Base-by-base conservation (phyloP, 2,797 vertebrate genomes). In the Muscicapa striata region DNA sequence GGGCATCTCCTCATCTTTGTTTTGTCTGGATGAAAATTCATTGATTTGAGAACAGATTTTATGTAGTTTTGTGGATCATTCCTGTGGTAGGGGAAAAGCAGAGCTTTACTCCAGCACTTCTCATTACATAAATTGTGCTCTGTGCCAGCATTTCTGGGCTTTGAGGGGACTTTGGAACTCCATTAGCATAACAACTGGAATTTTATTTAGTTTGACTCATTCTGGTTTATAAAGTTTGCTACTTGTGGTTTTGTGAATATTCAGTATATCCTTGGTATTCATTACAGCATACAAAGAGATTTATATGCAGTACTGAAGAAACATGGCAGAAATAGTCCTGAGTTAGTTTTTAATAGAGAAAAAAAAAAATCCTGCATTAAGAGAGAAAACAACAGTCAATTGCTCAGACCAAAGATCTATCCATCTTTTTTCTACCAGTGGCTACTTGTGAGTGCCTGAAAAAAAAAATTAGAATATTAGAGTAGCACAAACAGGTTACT, bases 151-250 rank as follows among this genome's bases (percentile, higher is more conserved):
- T 87, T 93, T 93, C 88, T 94, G 88, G 74, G 74, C 87, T 87
- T 78, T 87, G 43, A 88, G 58, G 87, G 40, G 63, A 78, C 68
- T 87, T 92, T 89, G 81, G 76, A 92, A 87, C 81, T 94, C 66
- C 32, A 41, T 77, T 89, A 92, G 69, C 5, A 0, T 89, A 93
- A 93, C 0, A 21, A 80, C 36, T 89, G 84, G 90, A 94, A 90
- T 94, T 89, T 80, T 46, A 69, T 87, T 93, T 79, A 41, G 46
- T 77, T 96, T 90, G 73, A 92, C 68, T 95, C 64, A 77, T 55
- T 38, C 23, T 83, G 61, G n/a, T 93, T 93, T 93, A 67, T 82
- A 21, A 86, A 70, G 62, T 64, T 92, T 90, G 69, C 23, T 91
- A 13, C 64, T 89, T 83, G 84, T 34, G 73, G 58, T 62, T 93